Base-by-base conservation (phyloP, 2,888 invertebrate species). In the Ophonus ardosiacus region DNA sequence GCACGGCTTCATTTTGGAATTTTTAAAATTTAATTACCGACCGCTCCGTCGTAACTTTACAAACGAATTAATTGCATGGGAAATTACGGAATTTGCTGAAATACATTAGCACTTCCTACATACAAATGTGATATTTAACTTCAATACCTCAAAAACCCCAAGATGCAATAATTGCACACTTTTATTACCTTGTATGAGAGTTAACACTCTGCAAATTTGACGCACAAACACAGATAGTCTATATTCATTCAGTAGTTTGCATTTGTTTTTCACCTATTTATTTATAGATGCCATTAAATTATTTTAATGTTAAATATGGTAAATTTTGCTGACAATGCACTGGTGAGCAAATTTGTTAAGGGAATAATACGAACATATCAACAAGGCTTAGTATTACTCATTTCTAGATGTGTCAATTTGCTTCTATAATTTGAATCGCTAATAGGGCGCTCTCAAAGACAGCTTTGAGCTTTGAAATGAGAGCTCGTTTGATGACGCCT, bases 11-110 rank as follows among this genome's bases (percentile, higher is more conserved):
- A 63, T 81, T 63, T 81, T 40, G 43, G 81, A 43, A 81, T 81
- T 81, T 81, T 51, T 81, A 15, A 81, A 81, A 81, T 81, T 81
- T 81, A 63, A 81, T 61, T 65, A 13, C 63, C 15, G 10, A n/a
- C 6, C 38, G 56, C 57, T 13, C 10, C 57, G 4, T 15, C 31
- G 56, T 57, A 56, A 78, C 17, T 24, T 57, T 21, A 57, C 56
- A 7, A 57, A 78, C 78, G 78, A 78, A 78, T 57, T 78, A 78
- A 57, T 78, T 43, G 78, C 57, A 43, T 7, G 68, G 31, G 71
- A 43, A 74, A 18, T 74, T 40, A 40, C 15, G 18, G 24, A 68
- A 15, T 68, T 68, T 68, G 38, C 68, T 38, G 13, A 40, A 74
- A 74, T 43, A 18, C 43, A 68, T 68, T 68, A 68, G 40, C 68